Conservation (phyloP, 2,113 vertebrate genomes). For the Vireo altiloquus region DNA sequence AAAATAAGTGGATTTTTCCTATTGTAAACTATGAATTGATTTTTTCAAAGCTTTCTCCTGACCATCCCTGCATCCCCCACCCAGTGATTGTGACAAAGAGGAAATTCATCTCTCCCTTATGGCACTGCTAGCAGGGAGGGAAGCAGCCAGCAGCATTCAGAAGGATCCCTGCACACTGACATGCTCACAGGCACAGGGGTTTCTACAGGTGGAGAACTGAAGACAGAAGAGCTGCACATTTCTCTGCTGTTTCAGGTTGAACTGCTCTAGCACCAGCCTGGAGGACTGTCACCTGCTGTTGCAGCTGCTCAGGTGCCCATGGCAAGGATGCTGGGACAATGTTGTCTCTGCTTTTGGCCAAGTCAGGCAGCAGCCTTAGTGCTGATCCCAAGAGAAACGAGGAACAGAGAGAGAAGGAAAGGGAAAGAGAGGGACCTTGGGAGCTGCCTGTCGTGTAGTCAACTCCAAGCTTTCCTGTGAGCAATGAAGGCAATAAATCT, state of each 20-base stretch:
- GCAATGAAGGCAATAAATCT: not conserved
- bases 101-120: not conserved
- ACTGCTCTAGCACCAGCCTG: not conserved
- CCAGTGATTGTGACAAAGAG: not conserved
- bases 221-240: not conserved
- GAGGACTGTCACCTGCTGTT: not conserved
- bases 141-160: not conserved
- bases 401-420: not conserved
- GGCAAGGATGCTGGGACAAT: rapidly evolving
- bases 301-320: not conserved
- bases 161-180: not conserved
- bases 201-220: not conserved
- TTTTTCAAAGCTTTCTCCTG: not conserved
- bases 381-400: not conserved
- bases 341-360: not conserved
- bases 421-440: not conserved
- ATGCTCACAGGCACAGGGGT: rapidly evolving
- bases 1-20: not conserved
- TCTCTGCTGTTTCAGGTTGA: not conserved
- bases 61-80: not conserved
- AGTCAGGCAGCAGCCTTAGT: not conserved
- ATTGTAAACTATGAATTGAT: not conserved
- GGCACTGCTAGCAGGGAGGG: not conserved
- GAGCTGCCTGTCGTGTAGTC: not conserved
- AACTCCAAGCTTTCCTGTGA: not conserved